These are phyloP conservation scores for Acrocephalus kingi DNA, from an alignment of 2,113 vertebrate species.

Conservation along the genomic window DNA sequence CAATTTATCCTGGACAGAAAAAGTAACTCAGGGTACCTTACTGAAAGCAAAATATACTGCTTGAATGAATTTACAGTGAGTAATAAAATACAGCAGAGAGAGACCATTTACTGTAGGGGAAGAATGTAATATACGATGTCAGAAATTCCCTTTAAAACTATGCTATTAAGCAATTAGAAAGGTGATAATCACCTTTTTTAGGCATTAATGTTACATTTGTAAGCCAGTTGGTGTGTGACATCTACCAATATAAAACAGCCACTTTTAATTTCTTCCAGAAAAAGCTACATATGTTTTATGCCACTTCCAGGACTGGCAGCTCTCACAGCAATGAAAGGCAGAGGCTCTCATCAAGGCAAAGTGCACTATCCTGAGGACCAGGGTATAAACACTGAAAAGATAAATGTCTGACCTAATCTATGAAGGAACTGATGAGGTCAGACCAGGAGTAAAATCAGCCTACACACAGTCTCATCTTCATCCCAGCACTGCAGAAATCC, in stretches of 20 bases:
- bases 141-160: background rate
- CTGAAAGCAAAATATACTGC: constrained; percentile 46
- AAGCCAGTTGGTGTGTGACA: background rate
- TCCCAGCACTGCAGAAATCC: background rate
- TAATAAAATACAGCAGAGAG: constrained; percentile 18
- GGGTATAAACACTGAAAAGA: background rate
- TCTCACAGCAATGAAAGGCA: fast-evolving
- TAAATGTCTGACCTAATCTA: background rate
- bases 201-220: background rate
- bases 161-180: background rate
- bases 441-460: background rate
- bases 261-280: background rate
- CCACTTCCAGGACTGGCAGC: background rate
- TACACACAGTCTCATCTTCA: background rate
- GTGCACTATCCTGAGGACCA: background rate
- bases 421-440: background rate
- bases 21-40: background rate
- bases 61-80: constrained; percentile 32
- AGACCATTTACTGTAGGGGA: background rate
- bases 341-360: background rate
- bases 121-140: background rate
- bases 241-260: background rate
- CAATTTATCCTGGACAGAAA: constrained; percentile 44
- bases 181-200: background rate
- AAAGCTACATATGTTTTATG: background rate